These are phyloP conservation scores for Hoplias malabaricus DNA, from an alignment of 2,113 vertebrate genomes.

Conservation along the genomic window DNA sequence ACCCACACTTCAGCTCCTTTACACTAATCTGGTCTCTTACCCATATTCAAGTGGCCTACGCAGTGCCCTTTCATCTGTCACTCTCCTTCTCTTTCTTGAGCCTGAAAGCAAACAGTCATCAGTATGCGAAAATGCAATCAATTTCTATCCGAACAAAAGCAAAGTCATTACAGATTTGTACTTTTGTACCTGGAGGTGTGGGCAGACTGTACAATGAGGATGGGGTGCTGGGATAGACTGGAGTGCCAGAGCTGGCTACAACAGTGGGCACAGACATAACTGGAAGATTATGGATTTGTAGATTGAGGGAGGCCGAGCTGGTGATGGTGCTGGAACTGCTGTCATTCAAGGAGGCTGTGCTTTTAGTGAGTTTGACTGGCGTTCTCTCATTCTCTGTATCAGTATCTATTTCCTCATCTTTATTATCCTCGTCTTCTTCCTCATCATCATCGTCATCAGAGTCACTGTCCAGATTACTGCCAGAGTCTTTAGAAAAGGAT, in stretches of 20 bases:
- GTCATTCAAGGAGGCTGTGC: conserved; percentile 66
- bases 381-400: conserved; percentile 83
- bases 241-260: conserved; percentile 70
- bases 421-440: conserved; percentile 79
- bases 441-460: conserved; percentile 86
- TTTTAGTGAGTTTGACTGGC: conserved; percentile 73
- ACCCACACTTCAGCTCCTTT: background rate
- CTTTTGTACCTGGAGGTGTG: conserved; percentile 76
- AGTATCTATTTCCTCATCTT: conserved; percentile 78
- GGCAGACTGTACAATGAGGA: conserved; percentile 73
- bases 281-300: conserved; percentile 78
- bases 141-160: background rate
- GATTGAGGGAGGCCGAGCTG: conserved; percentile 70
- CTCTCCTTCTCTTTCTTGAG: conserved; percentile 82
- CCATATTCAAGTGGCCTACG: conserved; percentile 87
- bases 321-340: conserved; percentile 41
- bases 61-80: conserved; percentile 85
- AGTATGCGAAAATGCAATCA: background rate
- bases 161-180: background rate
- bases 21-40: conserved; percentile 66
- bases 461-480: conserved; percentile 89
- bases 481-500: conserved; percentile 77
- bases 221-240: conserved; percentile 72
- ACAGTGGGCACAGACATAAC: conserved; percentile 70
- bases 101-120: conserved; percentile 54